Conservation (phyloP, 2,113 vertebrate species). For the Microtus montanus region DNA sequence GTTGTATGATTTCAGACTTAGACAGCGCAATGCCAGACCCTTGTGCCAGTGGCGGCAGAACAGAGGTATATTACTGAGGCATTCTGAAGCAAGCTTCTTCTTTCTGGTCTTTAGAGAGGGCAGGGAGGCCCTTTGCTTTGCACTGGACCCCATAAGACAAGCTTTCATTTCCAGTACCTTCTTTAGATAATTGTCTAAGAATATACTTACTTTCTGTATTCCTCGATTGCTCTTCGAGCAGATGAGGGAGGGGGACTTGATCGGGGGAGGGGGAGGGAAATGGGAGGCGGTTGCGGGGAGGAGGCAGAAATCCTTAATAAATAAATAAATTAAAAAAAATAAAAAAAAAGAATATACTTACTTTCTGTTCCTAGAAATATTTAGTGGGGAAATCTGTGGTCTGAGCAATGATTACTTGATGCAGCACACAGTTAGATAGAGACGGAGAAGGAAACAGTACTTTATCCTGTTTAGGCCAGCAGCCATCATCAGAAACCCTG, state of each 20-base stretch:
- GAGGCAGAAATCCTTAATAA: too few species aligned
- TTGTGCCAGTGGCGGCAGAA: neutral
- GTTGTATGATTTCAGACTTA: neutral
- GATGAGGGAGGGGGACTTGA: too few species aligned
- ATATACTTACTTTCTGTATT: slow-evolving; percentile 1
- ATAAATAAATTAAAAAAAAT: too few species aligned
- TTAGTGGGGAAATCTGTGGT: neutral
- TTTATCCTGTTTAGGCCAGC: neutral
- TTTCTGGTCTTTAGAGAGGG: neutral
- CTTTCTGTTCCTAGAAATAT: slow-evolving; percentile 32
- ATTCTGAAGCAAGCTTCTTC: neutral
- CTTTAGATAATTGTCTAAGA: slow-evolving; percentile 2
- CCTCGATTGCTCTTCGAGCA: too few species aligned
- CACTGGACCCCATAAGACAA: neutral
- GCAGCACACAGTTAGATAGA: neutral
- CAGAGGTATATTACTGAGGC: neutral
- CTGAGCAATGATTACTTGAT: neutral
- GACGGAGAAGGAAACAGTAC: neutral
- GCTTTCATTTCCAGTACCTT: neutral
- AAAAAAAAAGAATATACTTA: neutral
- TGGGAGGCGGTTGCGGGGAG: too few species aligned
- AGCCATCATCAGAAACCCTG: neutral
- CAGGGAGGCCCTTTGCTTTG: neutral
- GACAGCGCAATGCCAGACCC: neutral
- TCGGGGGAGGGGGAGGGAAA: too few species aligned